Base-by-base conservation (phyloP, 2,888 invertebrate genomes). In the Parnassius smintheus region DNA sequence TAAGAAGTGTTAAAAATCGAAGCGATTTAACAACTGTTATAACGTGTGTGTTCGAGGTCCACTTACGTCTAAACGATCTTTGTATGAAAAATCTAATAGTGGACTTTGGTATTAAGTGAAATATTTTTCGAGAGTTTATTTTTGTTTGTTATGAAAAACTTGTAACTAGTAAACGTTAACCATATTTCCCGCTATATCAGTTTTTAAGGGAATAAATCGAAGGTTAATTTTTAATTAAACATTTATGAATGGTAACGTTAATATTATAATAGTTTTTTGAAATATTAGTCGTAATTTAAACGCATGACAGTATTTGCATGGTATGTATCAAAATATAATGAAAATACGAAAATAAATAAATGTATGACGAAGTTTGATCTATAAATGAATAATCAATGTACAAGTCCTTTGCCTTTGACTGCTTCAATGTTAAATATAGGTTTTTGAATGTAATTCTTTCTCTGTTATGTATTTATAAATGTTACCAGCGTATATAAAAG, bases 111-210 rank as follows among this genome's bases (percentile, higher is more conserved):
- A 67, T 73, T 72, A 72, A 74, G 71, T 71, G 70, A 68, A 70
- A 70, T 73, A 75, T 78, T 79, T 83, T 82, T 68, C 75, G 69
- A 81, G 71, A 81, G 80, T 83, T 80, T 83, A 79, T 78, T 78
- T 84, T 67, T 73, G 76, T 85, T 83, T 73, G 68, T 72, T 72
- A 65, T 73, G 61, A 61, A 62, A 65, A 66, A 68, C 53, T 72
- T 52, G 66, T 74, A 70, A 69, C 73, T 73, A 74, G 8, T 25
- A 12, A 56, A 12, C 8, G 25, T 22, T 50, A 46, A 52, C 46
- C 48, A 44, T 52, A 41, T 50, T 46, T 56, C 48, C 42, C 56
- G 22, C 25, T 59, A 22, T 59, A 57, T 59, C 56, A 52, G 9
- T 59, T 58, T 22, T 9, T 9, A 10, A 44, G 52, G 50, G 59